Evolutionary conservation across 1,140 invertebrate species (phyloP), one percentile per base, ranked within the genome.

Genomic region (Hyles euphorbiae): DNA sequence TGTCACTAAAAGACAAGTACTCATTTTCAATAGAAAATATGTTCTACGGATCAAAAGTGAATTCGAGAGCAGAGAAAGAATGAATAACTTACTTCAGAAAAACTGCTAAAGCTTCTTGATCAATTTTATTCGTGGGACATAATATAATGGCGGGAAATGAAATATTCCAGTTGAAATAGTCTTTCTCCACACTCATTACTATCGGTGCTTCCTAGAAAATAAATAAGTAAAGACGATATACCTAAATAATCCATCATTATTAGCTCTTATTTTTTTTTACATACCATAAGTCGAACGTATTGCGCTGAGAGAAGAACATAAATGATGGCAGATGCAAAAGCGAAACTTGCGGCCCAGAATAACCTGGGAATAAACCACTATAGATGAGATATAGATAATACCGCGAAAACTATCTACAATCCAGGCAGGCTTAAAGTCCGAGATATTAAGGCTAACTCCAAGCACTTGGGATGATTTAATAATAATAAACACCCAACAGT

Each of bases 141-240:
- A 91, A 58, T 0, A 92, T 92, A 5, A 92, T 86, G 0, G 92
- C 89, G 4, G 93, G 92, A 72, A 92, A 90, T 0, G 91, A 90
- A 11, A 93, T 91, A 60, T 93, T 92, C 93, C 93, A 94, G 11
- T 91, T 90, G 33, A 92, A 91, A 65, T 92, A 91, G 62, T 94
- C 91, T 48, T 92, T 88, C 70, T 94, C 93, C 62, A 94, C 90
- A 0, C 92, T 93, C 56, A 93, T 92, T 2, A 94, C 93, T 0
- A 91, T 92, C 0, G 93, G 93, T 40, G 80, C 65, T 45, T 72
- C 69, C 86, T 88, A 44, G 64, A 68, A 66, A 50, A 22, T 22
- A 56, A 33, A 43, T n/a, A 61, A 11, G 45, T 56, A 54, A 12
- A 1, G 49, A 44, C 33, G 50, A 34, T 52, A 44, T 34, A 47